Percentiles rank a stretch among this genome's conserved stretches.
Conservation (phyloP, 2,888 invertebrate species). For the Coleophora flavipennella region DNA sequence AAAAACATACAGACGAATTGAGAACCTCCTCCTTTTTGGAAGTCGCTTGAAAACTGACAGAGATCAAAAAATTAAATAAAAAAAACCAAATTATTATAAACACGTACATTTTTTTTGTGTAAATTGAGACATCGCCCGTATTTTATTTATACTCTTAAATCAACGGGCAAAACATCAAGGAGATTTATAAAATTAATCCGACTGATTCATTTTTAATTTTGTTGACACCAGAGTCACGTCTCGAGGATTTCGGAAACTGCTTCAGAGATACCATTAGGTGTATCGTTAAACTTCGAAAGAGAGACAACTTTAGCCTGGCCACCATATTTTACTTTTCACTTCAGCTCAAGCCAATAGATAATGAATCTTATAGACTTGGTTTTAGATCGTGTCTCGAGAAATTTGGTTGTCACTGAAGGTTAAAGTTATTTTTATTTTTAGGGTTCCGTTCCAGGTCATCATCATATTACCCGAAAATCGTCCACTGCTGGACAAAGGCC, state of each 20-base stretch:
- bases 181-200: constrained; percentile 38
- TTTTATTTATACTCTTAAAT: neutral
- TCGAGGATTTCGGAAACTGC: constrained; percentile 66
- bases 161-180: constrained; percentile 13
- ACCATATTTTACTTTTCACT: constrained; percentile 14
- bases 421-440: neutral
- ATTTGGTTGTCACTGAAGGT: neutral
- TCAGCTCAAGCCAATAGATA: neutral
- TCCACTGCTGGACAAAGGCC: no score
- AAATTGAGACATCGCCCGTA: neutral
- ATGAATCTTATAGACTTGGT: no score
- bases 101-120: neutral
- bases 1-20: no score
- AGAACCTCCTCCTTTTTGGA: no score
- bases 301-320: constrained; percentile 60
- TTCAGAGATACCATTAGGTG: constrained; percentile 67
- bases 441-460: no score
- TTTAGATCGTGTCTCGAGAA: neutral
- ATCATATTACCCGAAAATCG: no score
- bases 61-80: no score
- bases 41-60: no score
- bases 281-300: constrained; percentile 69
- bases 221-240: constrained; percentile 67
- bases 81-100: no score
- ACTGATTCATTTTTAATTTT: constrained; percentile 60